Percentiles rank a stretch among this genome's conserved stretches.
These are phyloP conservation scores for Thaleichthys pacificus DNA, from an alignment of 2,797 vertebrate genomes.

Conservation along the genomic window DNA sequence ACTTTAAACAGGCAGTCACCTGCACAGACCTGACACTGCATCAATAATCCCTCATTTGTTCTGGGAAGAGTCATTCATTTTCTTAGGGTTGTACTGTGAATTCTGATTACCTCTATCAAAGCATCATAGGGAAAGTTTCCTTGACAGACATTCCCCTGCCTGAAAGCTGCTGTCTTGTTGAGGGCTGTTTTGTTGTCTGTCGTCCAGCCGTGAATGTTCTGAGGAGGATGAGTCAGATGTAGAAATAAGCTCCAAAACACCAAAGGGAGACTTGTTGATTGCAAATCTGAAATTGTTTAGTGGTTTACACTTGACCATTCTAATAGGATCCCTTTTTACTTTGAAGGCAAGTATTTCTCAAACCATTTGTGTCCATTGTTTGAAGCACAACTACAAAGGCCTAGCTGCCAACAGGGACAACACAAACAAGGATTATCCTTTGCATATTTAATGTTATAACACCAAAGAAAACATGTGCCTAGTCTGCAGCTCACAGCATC, in stretches of 20 bases:
- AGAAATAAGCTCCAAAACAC: background rate
- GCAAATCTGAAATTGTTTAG: background rate
- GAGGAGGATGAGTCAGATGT: no score
- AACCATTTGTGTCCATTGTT: background rate
- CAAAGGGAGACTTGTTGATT: background rate
- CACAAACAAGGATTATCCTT: background rate
- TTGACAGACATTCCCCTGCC: no score
- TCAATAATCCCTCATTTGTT: background rate
- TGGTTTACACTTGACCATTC: no score
- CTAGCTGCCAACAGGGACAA: background rate
- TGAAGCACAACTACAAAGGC: background rate
- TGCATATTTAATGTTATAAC: background rate
- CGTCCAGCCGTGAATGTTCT: no score
- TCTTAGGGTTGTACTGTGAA: background rate
- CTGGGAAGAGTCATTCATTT: background rate
- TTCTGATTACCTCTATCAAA: background rate
- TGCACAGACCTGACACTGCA: background rate
- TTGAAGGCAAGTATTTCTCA: no score
- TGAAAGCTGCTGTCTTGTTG: no score
- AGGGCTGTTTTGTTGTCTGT: no score
- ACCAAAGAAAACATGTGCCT: background rate
- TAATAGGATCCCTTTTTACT: no score
- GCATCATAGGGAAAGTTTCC: background rate
- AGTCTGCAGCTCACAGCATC: background rate
- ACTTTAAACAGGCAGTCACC: constrained; percentile 1